Conservation (phyloP, 2,797 vertebrate genomes). For the Tragelaphus eurycerus region DNA sequence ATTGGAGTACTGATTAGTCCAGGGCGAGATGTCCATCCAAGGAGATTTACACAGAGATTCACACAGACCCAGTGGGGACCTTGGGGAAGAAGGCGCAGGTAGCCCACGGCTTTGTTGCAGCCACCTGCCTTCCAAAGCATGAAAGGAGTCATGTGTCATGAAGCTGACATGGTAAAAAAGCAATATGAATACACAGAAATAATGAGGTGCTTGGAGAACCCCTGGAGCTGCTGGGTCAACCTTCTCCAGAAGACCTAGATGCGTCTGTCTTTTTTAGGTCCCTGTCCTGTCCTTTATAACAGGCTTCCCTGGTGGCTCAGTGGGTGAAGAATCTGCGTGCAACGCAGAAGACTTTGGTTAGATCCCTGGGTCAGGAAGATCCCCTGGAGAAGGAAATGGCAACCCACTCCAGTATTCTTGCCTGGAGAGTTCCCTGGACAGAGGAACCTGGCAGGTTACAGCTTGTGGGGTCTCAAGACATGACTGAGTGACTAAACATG, state of each 20-base stretch:
- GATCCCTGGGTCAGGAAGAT: background rate
- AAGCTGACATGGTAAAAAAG: background rate
- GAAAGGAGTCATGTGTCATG: no score
- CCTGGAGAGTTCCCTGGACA: background rate
- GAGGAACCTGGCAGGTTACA: background rate
- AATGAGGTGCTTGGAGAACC: background rate
- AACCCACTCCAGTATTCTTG: background rate
- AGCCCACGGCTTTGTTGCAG: background rate
- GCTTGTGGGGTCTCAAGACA: background rate
- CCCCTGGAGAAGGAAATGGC: background rate
- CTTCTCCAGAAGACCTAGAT: background rate
- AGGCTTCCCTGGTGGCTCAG: background rate
- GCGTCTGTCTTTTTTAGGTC: background rate
- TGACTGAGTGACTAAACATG: background rate
- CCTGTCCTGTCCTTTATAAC: background rate
- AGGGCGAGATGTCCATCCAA: background rate
- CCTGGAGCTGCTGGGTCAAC: background rate
- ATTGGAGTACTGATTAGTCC: no score
- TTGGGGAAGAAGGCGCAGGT: rapidly evolving
- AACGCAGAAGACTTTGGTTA: background rate
- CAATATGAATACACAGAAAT: background rate
- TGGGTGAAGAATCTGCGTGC: background rate
- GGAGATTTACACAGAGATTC: background rate
- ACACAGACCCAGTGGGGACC: no score
- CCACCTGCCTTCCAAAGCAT: no score